These are phyloP conservation scores for Actinia equina DNA, from an alignment of 64 coral and sea anemone genomes.

Conservation along the genomic window DNA sequence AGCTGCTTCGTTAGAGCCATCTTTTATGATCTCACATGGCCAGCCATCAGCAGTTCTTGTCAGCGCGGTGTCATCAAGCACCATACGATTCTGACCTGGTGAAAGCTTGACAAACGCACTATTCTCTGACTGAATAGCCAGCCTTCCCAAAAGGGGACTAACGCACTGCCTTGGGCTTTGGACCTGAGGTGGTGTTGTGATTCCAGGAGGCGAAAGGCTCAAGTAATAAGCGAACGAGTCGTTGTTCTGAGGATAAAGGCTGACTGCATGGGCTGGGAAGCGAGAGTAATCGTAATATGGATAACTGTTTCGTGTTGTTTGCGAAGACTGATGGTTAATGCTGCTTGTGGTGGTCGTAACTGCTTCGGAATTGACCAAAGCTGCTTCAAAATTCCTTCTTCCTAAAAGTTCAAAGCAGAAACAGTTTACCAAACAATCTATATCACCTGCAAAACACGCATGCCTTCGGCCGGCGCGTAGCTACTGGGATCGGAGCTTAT, in stretches of 20 bases:
- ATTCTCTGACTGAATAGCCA: not conserved
- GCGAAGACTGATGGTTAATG: not conserved
- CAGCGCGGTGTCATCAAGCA: not conserved
- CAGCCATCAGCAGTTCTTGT: not conserved
- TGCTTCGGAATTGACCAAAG: not conserved
- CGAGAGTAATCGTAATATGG: not conserved
- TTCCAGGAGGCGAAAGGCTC: not conserved
- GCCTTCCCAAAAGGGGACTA: not conserved
- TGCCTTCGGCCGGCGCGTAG: no score
- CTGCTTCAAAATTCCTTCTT: not conserved
- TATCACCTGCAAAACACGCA: no score
- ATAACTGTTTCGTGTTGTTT: not conserved
- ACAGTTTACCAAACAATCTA: not conserved
- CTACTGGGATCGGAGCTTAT: no score
- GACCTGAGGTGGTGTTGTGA: not conserved
- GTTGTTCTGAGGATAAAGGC: not conserved
- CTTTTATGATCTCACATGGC: not conserved
- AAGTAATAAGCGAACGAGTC: not conserved
- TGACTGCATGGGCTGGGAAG: not conserved
- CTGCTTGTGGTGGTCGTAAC: not conserved
- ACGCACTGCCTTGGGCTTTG: not conserved
- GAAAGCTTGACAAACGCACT: constrained; percentile 7
- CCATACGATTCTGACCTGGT: not conserved
- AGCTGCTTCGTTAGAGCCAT: constrained; percentile 1
- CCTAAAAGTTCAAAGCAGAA: not conserved